A percentile compares a stretch with the other conserved stretches of the same genome.
Conservation (phyloP, 23 tunicate species). For the Trididemnum miniatum region DNA sequence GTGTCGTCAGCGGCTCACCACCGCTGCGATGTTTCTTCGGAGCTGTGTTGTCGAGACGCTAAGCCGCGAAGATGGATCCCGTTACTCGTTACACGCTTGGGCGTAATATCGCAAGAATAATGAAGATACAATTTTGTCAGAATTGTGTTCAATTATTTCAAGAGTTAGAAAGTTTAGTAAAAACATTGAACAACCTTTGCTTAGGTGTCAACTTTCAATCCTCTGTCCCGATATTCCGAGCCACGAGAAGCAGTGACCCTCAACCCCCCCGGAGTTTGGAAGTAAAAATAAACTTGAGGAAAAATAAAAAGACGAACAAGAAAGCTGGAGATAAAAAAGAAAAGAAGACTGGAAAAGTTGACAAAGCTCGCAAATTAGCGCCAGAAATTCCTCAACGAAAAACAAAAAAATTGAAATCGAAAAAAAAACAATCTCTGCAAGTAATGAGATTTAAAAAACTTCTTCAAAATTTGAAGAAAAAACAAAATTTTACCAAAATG, state of each 20-base stretch:
- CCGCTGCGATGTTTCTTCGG: too few species aligned
- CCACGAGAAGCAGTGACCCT: background rate
- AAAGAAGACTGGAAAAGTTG: background rate
- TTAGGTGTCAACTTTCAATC: slow-evolving; percentile 9
- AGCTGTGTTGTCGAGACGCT: too few species aligned
- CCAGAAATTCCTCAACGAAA: background rate
- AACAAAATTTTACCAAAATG: background rate
- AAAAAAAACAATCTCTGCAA: background rate
- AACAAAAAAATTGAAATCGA: background rate
- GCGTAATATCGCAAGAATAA: too few species aligned
- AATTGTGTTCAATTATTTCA: too few species aligned
- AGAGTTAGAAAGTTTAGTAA: too few species aligned
- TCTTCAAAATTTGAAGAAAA: background rate
- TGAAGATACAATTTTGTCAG: too few species aligned
- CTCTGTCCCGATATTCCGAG: slow-evolving; percentile 4
- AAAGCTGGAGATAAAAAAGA: background rate
- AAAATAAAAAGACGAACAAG: background rate
- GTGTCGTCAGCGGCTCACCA: too few species aligned
- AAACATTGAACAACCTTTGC: too few species aligned
- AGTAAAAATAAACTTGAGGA: background rate
- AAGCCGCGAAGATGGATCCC: too few species aligned
- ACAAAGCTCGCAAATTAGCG: background rate
- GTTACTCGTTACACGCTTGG: too few species aligned
- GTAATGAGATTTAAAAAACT: background rate
- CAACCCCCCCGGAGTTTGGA: background rate